Base-by-base conservation (phyloP, 2,888 invertebrate species). In the Aproaerema taeniolella region DNA sequence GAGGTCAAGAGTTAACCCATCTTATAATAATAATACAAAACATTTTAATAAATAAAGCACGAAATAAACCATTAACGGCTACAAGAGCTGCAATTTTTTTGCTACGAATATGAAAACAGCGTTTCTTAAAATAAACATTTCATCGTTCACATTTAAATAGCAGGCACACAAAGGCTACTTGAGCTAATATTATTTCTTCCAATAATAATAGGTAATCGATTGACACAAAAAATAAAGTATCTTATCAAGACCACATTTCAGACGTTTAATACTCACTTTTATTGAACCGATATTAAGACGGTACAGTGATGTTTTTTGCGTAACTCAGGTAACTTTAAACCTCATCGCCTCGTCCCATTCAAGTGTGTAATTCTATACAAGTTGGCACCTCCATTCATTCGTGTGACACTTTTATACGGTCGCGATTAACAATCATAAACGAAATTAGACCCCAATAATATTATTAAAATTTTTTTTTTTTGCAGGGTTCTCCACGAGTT, bases 391-490 rank as follows among this genome's bases (percentile, higher is more conserved):
- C 81, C 64, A 82, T 87, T 82, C 66, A 73, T 35, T 39, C 40
- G 45, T 38, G 61, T 85, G 87, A 87, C 87, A 87, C 71, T 79
- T 87, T 85, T 81, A 87, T 80, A 76, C 62, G 63, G 66, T 61
- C 61, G 64, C 85, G 81, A 82, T 87, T 85, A 83, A 83, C 69
- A 78, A 60, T 71, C 61, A 71, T 67, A 85, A 82, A 76, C 75
- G 87, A 86, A 87, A 87, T 87, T 86, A 87, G 87, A 87, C 52
- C 78, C 87, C 83, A 87, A 87, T 87, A 82, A 86, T 82, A 82
- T 81, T 83, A 83, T 85, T 68, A 75, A 59, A 61, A 51, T 56
- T 63, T 68, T 74, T 73, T 67, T 58, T 47, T 29, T 44, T 39
- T 38, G 39, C 45, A 49, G 28, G 17, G 17, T 66, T 65, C 70